phyloP scores from a whole-genome alignment of 2,888 invertebrate species.

The Barypeithes pellucidus region DNA sequence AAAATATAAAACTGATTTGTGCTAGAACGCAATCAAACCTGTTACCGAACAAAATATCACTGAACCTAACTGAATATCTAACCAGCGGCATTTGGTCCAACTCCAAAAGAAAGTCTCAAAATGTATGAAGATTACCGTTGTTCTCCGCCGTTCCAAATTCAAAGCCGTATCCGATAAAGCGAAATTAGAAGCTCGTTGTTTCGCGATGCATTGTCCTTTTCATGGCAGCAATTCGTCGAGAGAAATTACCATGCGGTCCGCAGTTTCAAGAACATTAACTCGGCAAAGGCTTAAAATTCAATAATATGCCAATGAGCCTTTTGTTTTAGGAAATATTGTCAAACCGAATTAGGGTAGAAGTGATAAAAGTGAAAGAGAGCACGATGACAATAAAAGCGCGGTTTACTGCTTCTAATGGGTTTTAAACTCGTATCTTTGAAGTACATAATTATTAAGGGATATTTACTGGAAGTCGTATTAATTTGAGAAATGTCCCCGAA shows the following conservation, averaged over 20 bases:
- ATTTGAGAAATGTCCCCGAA: neutral
- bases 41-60: too few species aligned
- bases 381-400: slow-evolving; percentile 21
- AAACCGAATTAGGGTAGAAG: slow-evolving; percentile 24
- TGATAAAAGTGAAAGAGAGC: slow-evolving; percentile 3
- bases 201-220: slow-evolving; percentile 9
- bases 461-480: neutral
- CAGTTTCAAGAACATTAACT: slow-evolving; percentile 31
- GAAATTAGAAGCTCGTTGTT: slow-evolving; percentile 10
- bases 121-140: too few species aligned
- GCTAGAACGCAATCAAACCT: too few species aligned
- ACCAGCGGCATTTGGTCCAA: too few species aligned
- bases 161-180: neutral
- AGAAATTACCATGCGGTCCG: slow-evolving; percentile 6
- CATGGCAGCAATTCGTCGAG: slow-evolving; percentile 21
- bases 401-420: neutral
- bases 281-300: slow-evolving; percentile 21
- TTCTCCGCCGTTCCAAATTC: neutral
- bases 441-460: neutral
- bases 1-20: too few species aligned
- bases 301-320: slow-evolving; percentile 17
- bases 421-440: neutral
- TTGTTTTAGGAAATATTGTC: slow-evolving; percentile 14
- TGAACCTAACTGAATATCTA: too few species aligned
- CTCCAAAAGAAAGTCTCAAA: too few species aligned